A percentile compares a stretch with the other conserved stretches of the same genome.
phyloP scores from a whole-genome alignment of 1,140 invertebrate genomes.

The Caenorhabditis remanei region DNA sequence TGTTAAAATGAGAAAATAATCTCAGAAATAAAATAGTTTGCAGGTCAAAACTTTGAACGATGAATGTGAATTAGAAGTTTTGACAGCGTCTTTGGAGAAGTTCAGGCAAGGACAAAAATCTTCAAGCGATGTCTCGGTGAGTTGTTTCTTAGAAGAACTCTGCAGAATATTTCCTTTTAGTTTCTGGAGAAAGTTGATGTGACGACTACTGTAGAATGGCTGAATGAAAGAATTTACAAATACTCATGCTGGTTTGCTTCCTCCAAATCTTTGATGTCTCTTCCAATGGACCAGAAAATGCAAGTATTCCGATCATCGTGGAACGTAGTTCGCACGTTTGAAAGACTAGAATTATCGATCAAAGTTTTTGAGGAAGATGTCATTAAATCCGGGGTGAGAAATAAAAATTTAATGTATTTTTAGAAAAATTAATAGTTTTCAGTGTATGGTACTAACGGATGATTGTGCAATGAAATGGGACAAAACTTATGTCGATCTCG shows the following conservation, averaged over 20 bases:
- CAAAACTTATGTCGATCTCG: neutral
- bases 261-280: constrained; percentile 43
- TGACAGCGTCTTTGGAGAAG: neutral
- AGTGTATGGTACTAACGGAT: constrained; percentile 21
- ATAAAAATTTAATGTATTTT: too few species aligned
- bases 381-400: neutral
- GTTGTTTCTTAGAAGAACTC: neutral
- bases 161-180: neutral
- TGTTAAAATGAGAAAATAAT: neutral
- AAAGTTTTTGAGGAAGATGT: constrained; percentile 33
- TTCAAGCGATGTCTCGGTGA: constrained; percentile 5
- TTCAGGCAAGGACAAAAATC: constrained; percentile 4
- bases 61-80: neutral
- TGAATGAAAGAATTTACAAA: constrained; percentile 10
- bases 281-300: constrained; percentile 38
- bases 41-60: constrained; percentile 3
- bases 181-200: constrained; percentile 37
- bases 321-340: constrained; percentile 25
- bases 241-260: constrained; percentile 29
- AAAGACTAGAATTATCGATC: neutral
- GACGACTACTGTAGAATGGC: constrained; percentile 4
- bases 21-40: neutral
- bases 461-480: constrained; percentile 10
- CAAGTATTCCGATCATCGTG: constrained; percentile 32
- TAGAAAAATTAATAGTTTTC: neutral